These are phyloP conservation scores for Tragelaphus imberbis DNA, from an alignment of 2,113 vertebrate species.

Conservation along the genomic window DNA sequence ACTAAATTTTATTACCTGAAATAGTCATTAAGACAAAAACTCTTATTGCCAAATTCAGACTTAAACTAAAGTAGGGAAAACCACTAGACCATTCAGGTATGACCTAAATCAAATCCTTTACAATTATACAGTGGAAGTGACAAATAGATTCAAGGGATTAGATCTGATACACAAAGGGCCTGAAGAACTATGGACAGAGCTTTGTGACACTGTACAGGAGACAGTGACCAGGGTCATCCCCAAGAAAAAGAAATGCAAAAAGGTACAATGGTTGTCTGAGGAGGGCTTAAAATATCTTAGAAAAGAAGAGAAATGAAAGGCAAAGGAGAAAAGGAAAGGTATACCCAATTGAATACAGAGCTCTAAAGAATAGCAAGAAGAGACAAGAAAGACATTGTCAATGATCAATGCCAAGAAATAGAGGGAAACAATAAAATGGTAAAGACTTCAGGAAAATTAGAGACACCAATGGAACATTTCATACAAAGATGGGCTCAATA, in stretches of 20 bases:
- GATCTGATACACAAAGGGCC: neutral
- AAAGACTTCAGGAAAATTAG: neutral
- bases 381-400: rapidly evolving
- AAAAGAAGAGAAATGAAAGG: neutral
- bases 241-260: neutral
- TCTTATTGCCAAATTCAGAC: neutral
- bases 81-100: neutral
- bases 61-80: neutral
- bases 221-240: neutral
- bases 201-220: neutral
- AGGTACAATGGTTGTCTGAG: neutral
- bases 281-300: neutral
- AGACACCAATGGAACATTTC: neutral
- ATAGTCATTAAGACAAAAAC: neutral
- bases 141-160: neutral
- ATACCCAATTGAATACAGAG: neutral
- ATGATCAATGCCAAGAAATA: neutral
- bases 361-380: neutral
- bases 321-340: neutral
- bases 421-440: neutral
- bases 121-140: neutral
- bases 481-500: neutral
- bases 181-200: neutral
- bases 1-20: neutral
- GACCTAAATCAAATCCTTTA: neutral